A percentile compares a stretch with the other conserved stretches of the same genome.
These are phyloP conservation scores for Oreochromis aureus DNA, from an alignment of 2,113 vertebrate species.

Conservation along the genomic window DNA sequence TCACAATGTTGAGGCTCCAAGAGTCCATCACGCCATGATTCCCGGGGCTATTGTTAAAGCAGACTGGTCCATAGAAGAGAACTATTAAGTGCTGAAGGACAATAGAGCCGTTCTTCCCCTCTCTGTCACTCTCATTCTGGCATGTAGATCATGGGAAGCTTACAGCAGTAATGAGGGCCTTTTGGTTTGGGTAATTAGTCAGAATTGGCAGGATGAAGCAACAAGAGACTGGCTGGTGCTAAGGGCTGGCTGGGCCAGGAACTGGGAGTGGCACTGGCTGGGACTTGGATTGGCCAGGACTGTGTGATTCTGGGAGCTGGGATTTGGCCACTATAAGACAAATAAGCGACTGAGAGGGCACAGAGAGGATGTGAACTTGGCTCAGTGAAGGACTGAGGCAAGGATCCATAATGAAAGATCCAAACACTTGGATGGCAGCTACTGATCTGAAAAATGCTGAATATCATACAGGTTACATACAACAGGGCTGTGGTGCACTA, in stretches of 20 bases:
- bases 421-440: not conserved
- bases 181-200: constrained; percentile 67
- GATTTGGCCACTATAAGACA: constrained; percentile 17
- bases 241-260: constrained; percentile 9
- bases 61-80: constrained; percentile 5
- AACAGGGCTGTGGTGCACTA: not conserved
- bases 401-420: not conserved
- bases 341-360: constrained; percentile 8
- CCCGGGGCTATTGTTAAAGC: constrained; percentile 30
- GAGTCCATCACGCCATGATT: constrained; percentile 14
- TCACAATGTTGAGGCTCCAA: not conserved
- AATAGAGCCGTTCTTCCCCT: constrained; percentile 45
- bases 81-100: constrained; percentile 34
- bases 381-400: not conserved
- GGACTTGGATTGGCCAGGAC: constrained; percentile 28
- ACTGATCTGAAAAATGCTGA: not conserved
- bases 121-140: constrained; percentile 35
- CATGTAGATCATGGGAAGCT: constrained; percentile 59
- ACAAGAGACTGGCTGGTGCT: not conserved
- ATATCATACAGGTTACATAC: not conserved
- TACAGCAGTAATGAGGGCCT: constrained; percentile 38
- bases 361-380: constrained; percentile 41
- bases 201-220: constrained; percentile 53
- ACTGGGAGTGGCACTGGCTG: constrained; percentile 1
- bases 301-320: not conserved